Evolutionary conservation across 2,113 vertebrate genomes (phyloP).

Genomic region (Rhynchomys soricoides): DNA sequence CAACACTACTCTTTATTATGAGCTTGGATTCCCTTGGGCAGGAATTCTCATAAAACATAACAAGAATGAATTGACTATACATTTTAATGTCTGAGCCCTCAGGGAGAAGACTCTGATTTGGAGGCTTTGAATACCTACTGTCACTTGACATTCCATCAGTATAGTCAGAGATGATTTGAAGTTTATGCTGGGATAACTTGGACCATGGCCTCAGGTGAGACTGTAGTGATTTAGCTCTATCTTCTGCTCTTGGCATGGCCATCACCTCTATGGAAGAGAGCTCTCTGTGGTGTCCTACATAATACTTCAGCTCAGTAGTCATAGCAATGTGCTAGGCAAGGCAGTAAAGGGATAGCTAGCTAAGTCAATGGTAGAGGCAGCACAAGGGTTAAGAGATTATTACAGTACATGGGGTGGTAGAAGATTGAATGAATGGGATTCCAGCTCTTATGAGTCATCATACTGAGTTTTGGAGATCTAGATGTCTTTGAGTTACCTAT

Average conservation of each 20-base stretch:
- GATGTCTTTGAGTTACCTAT: not conserved
- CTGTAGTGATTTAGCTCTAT: not conserved
- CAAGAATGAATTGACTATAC: not conserved
- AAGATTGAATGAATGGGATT: not conserved
- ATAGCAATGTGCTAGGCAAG: not conserved
- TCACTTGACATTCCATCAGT: not conserved
- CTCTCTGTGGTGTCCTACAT: not conserved
- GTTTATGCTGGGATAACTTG: not conserved
- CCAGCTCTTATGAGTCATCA: not conserved
- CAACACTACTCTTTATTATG: not conserved
- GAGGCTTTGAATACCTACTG: not conserved
- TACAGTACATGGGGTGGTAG: not conserved
- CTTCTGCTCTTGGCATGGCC: not conserved
- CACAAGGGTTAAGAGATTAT: not conserved
- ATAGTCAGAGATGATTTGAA: not conserved
- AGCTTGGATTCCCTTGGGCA: not conserved
- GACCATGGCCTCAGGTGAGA: not conserved
- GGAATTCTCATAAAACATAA: not conserved
- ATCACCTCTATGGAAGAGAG: not conserved
- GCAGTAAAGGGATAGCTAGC: no score
- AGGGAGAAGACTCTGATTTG: not conserved
- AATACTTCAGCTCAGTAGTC: not conserved
- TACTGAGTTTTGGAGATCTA: not conserved
- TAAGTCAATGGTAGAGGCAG: not conserved
- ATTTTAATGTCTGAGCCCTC: not conserved